Percentiles rank a stretch among this genome's conserved stretches.
Conservation (phyloP, 2,797 vertebrate genomes). For the Oryzias sinensis region DNA sequence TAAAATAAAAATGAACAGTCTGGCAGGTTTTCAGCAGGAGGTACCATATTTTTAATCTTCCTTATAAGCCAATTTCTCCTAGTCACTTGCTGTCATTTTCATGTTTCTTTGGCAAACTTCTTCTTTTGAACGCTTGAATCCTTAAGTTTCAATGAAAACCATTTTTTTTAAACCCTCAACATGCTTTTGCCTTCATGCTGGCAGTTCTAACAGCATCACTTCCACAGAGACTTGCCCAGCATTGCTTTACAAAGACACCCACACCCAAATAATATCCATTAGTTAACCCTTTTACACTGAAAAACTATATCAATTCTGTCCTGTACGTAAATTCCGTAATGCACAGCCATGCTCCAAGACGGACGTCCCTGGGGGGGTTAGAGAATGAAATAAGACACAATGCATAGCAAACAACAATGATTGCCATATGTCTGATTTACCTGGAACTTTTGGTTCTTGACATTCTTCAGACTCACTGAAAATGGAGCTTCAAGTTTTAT, state of each 20-base stretch:
- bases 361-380: constrained; percentile 13
- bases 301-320: constrained; percentile 18
- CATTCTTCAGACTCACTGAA: constrained; percentile 34
- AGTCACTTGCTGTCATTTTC: constrained; percentile 7
- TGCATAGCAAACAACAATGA: constrained; percentile 27
- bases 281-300: constrained; percentile 22
- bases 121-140: constrained; percentile 11
- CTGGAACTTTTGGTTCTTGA: constrained; percentile 42
- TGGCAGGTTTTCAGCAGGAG: neutral
- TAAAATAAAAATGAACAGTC: constrained; percentile 6
- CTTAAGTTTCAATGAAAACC: constrained; percentile 10
- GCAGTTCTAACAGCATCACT: constrained; percentile 54
- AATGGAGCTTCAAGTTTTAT: constrained; percentile 39
- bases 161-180: constrained; percentile 41
- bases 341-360: constrained; percentile 23
- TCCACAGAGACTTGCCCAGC: constrained; percentile 48
- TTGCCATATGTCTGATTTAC: constrained; percentile 36
- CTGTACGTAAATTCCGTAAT: constrained; percentile 21
- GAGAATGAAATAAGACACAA: constrained; percentile 27
- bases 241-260: constrained; percentile 20
- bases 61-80: neutral
- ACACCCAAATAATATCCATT: constrained; percentile 17
- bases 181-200: constrained; percentile 53
- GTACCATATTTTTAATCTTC: constrained; percentile 9
- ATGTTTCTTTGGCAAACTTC: constrained; percentile 25